Base-by-base conservation (phyloP, 2,888 invertebrate species). In the Tipula vernalis region DNA sequence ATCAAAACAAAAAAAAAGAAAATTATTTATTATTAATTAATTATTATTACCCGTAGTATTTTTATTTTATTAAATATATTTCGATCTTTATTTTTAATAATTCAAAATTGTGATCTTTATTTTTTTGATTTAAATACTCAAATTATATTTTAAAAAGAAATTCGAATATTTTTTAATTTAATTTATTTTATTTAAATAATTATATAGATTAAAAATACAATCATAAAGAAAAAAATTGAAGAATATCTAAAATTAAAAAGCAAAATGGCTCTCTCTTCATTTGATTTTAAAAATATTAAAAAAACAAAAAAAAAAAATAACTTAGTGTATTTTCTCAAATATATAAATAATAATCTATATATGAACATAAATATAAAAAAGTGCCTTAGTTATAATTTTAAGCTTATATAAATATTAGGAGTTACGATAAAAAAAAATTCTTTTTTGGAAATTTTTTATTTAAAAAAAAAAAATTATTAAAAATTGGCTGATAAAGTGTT, bases 331-430 rank as follows among this genome's bases (percentile, higher is more conserved):
- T 83, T 83, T 83, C 83, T 83, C 83, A 83, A 83, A 83, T 83
- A 83, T 83, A 83, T 36, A 83, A 83, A 83, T 83, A 83, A 83
- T 83, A 18, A 36, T n/a, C n/a, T n/a, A n/a, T 83, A 83, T 36
- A 36, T 36, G 36, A 39, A 83, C 13, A 83, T 71, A 28, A 71
- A 71, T 71, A 71, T 83, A 36, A 36, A 83, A 83, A 83, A 83
- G 83, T 83, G 83, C 83, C 83, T 83, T 83, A 83, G 83, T 83
- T 83, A 83, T 83, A 83, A 83, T 83, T 83, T 83, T 83, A 83
- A 83, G 83, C 83, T 83, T 83, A 83, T 83, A 36, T 36, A 83
- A 57, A 57, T 57, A 83, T 83, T 83, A 83, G 83, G 36, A 83
- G 5, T 83, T 83, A 83, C 13, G 36, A 83, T 36, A 83, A 83